A percentile compares a stretch with the other conserved stretches of the same genome.
phyloP scores from a whole-genome alignment of 2,113 vertebrate species.

The Campylomormyrus numenius region DNA sequence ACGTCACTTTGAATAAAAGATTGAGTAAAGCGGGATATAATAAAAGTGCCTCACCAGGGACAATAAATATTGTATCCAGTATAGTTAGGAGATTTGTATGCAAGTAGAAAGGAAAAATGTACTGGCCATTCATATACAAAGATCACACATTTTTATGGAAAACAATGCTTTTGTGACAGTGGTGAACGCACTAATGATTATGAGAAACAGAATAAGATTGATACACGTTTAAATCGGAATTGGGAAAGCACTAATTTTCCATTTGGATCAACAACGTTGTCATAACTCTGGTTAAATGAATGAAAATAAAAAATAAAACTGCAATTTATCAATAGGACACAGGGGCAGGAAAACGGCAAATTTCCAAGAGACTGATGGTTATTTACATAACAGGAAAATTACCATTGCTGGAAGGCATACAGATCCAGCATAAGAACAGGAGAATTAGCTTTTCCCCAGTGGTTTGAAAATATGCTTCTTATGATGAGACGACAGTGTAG shows the following conservation, averaged over 20 bases:
- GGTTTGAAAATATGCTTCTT: background rate
- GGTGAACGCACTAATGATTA: background rate
- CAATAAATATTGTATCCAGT: background rate
- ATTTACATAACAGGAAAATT: background rate
- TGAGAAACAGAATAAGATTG: background rate
- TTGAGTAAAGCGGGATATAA: background rate
- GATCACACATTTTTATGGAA: background rate
- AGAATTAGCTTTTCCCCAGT: background rate
- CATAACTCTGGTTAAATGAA: background rate
- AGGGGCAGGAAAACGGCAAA: background rate
- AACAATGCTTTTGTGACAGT: background rate
- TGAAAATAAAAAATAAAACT: background rate
- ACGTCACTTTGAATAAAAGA: background rate
- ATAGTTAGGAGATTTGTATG: background rate
- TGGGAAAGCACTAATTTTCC: background rate
- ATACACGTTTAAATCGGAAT: background rate
- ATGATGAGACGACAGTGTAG: background rate
- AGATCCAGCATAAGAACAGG: background rate
- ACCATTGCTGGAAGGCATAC: background rate
- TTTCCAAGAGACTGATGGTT: background rate
- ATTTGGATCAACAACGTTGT: background rate
- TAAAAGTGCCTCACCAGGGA: background rate
- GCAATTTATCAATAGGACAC: background rate
- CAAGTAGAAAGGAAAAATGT: background rate
- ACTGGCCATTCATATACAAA: background rate